phyloP scores from a whole-genome alignment of 2,797 vertebrate genomes.

The Podarcis lilfordi region DNA sequence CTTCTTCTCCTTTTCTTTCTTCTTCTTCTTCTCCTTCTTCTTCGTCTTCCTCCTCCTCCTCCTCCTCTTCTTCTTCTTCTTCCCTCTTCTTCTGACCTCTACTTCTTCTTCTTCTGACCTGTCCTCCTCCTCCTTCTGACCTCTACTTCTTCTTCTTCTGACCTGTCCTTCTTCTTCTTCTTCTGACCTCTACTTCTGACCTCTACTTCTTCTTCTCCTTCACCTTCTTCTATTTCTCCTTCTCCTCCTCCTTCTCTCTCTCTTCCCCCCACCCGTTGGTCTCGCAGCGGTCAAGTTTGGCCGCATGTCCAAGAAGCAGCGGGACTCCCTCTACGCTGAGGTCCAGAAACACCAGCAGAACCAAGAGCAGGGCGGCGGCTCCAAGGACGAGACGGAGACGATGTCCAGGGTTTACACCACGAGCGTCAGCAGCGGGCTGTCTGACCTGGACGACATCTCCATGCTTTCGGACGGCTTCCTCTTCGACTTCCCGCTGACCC shows the following conservation, averaged over 20 bases:
- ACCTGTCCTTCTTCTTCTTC: too few species aligned
- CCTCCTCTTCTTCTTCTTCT: too few species aligned
- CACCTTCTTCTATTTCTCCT: too few species aligned
- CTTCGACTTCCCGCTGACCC: conserved; percentile 90
- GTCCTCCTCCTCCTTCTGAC: too few species aligned
- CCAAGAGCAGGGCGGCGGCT: conserved; percentile 75
- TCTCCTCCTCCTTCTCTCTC: not conserved
- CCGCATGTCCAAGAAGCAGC: conserved; percentile 94
- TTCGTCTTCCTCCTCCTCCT: too few species aligned
- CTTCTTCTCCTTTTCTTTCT: too few species aligned
- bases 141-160: too few species aligned
- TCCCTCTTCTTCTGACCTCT: too few species aligned
- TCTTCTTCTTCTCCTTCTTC: too few species aligned
- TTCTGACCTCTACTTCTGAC: too few species aligned
- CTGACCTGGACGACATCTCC: conserved; percentile 88
- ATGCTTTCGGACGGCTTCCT: conserved; percentile 85
- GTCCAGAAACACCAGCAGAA: conserved; percentile 93
- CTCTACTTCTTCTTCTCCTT: too few species aligned
- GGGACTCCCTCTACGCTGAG: conserved; percentile 91
- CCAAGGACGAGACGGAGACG: conserved; percentile 67
- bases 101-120: too few species aligned
- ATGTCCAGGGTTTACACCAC: conserved; percentile 82
- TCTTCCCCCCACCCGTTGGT: not conserved
- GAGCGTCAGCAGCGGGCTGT: conserved; percentile 83
- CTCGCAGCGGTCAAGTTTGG: conserved; percentile 90